Evolutionary conservation across 2,797 vertebrate genomes (phyloP), one percentile per base, ranked within the genome.

Genomic region (Sciurus carolinensis): DNA sequence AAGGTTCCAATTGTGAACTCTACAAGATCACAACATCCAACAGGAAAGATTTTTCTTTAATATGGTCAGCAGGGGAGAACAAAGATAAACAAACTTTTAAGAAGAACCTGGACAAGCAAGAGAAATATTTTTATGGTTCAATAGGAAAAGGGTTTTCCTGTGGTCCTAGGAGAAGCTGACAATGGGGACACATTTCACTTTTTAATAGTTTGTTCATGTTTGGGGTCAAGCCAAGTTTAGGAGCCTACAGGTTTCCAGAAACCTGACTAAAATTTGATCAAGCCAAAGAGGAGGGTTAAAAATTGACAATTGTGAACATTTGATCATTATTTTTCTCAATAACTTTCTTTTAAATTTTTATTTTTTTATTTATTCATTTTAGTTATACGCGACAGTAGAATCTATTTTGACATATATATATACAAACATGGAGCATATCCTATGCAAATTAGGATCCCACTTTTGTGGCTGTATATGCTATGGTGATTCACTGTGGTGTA

Each of bases 1-100:
- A 88, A 80, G 28, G 42, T 9, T 50, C 54, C 87, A 17, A 71
- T 13, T 17, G 87, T 66, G 24, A 90, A 90, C 66, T 83, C 42
- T 77, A 9, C 7, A 87, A 64, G 28, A 9, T 42, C 12, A 77
- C 50, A 83, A 72, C 39, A 42, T n/a, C 7, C 47, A 91, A 71
- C 22, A 64, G 30, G 64, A 84, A 69, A 59, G 26, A 4, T 18
- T 5, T n/a, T 30, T 75, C 2, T 54, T 83, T 72, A 54, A 67
- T 30, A 75, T 0, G 18, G 5, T 42, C 64, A 59, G 12, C 5
- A 66, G 5, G 0, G 1, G 1, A 30, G 76, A 42, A 12, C 11
- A 62, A 7, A 92, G 22, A 76, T 62, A 69, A 69, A 30, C 5
- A 79, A 3, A 72, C 12, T 71, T 22, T 30, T 77, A 57, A 77